A percentile compares a stretch with the other conserved stretches of the same genome.
Evolutionary conservation across 1,140 invertebrate genomes (phyloP).

Genomic region (Melitaea cinxia): DNA sequence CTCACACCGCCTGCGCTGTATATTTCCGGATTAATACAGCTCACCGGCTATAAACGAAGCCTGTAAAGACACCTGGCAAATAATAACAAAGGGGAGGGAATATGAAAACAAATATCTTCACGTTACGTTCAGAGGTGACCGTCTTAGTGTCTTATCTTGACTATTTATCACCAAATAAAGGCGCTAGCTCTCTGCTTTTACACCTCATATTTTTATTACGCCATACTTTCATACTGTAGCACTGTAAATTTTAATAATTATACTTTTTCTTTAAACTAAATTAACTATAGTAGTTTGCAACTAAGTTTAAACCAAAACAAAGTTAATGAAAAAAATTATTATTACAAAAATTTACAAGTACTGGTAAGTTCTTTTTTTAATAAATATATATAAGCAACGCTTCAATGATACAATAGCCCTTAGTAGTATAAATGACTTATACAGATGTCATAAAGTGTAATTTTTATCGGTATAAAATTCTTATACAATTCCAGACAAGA

Average conservation of each 20-base stretch:
- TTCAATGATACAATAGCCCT: background rate
- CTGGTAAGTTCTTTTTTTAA: background rate
- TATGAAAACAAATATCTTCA: slow-evolving; percentile 51
- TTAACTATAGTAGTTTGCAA: no score
- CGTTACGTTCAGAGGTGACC: slow-evolving; percentile 41
- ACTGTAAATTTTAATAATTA: background rate
- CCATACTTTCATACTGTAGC: background rate
- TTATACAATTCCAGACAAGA: slow-evolving; percentile 11
- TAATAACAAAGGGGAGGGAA: slow-evolving; percentile 65
- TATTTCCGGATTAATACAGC: slow-evolving; percentile 40
- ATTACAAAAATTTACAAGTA: background rate
- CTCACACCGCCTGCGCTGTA: background rate
- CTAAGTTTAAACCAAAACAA: no score
- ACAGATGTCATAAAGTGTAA: background rate
- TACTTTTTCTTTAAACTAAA: no score
- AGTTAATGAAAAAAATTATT: background rate
- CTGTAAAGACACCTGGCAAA: slow-evolving; percentile 68
- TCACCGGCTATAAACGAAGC: slow-evolving; percentile 55
- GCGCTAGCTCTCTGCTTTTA: slow-evolving; percentile 13
- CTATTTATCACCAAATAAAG: slow-evolving; percentile 47
- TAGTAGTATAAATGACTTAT: background rate
- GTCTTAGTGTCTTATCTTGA: slow-evolving; percentile 34
- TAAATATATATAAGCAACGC: background rate
- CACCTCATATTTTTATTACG: background rate
- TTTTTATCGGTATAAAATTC: slow-evolving; percentile 10